Conservation (phyloP, 2,888 invertebrate genomes). For the Trissolcus japonicus region DNA sequence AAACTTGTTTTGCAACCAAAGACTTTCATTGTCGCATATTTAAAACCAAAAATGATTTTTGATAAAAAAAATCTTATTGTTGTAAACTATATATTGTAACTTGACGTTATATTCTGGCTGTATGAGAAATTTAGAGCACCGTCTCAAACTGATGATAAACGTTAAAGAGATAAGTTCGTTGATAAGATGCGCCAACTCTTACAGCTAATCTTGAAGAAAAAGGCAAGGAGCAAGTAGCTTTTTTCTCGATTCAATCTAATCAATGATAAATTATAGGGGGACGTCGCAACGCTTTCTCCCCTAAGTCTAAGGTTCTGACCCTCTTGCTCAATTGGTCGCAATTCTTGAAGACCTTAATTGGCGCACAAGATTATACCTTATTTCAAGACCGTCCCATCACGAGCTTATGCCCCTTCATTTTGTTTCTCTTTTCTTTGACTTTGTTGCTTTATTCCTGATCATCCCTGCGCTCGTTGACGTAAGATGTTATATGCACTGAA, state of each 20-base stretch:
- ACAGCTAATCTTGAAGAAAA: constrained; percentile 52
- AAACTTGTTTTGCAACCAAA: too few relatives aligned
- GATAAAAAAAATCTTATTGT: too few relatives aligned
- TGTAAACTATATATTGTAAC: too few relatives aligned
- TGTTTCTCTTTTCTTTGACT: constrained; percentile 19
- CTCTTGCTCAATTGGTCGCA: constrained; percentile 76
- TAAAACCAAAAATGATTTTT: too few relatives aligned
- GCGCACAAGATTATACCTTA: constrained; percentile 77
- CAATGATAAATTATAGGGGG: constrained; percentile 76
- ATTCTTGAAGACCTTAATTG: constrained; percentile 77
- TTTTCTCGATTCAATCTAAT: constrained; percentile 74
- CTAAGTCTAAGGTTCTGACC: constrained; percentile 73
- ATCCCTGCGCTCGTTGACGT: constrained; percentile 17
- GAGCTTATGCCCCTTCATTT: constrained; percentile 45
- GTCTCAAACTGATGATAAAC: background rate
- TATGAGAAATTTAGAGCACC: too few relatives aligned
- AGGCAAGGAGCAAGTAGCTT: constrained; percentile 54
- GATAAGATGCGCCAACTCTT: constrained; percentile 43
- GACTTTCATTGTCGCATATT: too few relatives aligned
- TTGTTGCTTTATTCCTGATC: constrained; percentile 18
- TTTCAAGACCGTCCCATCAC: constrained; percentile 60
- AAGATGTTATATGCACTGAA: background rate
- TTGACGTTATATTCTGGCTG: too few relatives aligned
- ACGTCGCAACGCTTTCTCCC: constrained; percentile 67
- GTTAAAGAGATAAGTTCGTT: constrained; percentile 31